A percentile compares a stretch with the other conserved stretches of the same genome.
Evolutionary conservation across 1,140 invertebrate species (phyloP).

Genomic region (Drosophila saltans): DNA sequence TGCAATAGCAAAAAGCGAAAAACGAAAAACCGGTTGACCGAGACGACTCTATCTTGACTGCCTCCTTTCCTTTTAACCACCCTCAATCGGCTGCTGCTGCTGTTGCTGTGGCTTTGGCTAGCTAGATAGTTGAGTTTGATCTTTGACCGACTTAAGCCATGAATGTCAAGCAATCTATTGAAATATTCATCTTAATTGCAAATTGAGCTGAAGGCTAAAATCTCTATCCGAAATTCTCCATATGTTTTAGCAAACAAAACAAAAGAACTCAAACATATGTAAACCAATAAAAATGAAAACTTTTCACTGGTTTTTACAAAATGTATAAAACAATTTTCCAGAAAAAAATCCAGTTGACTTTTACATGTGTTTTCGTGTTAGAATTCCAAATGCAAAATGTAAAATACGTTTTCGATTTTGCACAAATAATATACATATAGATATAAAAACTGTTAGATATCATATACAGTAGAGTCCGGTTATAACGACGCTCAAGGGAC

Average conservation of each 20-base stretch:
- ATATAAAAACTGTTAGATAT: no score
- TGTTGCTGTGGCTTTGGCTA: background rate
- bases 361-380: no score
- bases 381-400: background rate
- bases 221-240: background rate
- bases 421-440: no score
- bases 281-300: no score
- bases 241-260: background rate
- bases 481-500: no score
- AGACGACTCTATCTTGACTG: background rate
- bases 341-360: no score
- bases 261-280: no score
- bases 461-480: no score
- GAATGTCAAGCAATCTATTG: slow-evolving; percentile 2
- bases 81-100: background rate
- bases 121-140: background rate
- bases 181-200: slow-evolving; percentile 1
- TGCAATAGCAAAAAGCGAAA: background rate
- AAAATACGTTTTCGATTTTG: no score
- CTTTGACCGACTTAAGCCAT: slow-evolving; percentile 11
- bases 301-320: no score
- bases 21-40: background rate
- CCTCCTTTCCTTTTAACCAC: background rate
- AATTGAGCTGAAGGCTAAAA: no score
- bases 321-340: no score